A percentile compares a stretch with the other conserved stretches of the same genome.
Evolutionary conservation across 1,140 invertebrate genomes (phyloP).

Genomic region (Calosoma granatense): DNA sequence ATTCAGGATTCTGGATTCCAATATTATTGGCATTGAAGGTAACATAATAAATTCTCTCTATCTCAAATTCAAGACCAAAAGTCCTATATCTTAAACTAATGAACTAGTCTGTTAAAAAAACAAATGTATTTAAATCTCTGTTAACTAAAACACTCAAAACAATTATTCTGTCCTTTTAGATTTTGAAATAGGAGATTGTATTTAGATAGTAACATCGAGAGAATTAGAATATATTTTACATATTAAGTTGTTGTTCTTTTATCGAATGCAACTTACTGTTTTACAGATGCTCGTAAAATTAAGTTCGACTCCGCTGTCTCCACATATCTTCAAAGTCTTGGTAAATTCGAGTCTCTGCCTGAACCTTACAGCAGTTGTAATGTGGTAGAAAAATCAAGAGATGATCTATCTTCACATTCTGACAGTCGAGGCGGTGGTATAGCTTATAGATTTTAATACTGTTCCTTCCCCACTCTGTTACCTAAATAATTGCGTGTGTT

Average conservation of each 20-base stretch:
- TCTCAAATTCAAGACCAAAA: background rate
- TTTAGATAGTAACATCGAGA: no score
- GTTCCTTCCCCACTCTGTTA: no score
- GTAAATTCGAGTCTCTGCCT: constrained; percentile 11
- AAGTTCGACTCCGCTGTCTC: constrained; percentile 23
- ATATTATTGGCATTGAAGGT: constrained; percentile 29
- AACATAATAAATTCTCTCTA: constrained; percentile 16
- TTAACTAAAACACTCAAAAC: no score
- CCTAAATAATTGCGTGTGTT: no score
- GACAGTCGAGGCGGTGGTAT: constrained; percentile 53
- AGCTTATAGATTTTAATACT: constrained; percentile 45
- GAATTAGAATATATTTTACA: background rate
- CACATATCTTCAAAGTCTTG: constrained; percentile 18
- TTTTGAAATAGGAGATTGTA: no score
- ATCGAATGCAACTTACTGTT: no score
- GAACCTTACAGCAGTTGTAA: constrained; percentile 46
- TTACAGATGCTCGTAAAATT: constrained; percentile 24
- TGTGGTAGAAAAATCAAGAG: constrained; percentile 45
- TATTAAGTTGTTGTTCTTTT: background rate
- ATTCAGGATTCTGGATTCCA: constrained; percentile 26
- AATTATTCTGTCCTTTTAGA: no score
- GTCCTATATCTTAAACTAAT: no score
- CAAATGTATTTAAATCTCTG: no score
- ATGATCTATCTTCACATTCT: constrained; percentile 46
- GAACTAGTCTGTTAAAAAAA: no score